These are phyloP conservation scores for Plecturocebus donacophilus DNA, from an alignment of 2,113 vertebrate species.

Conservation along the genomic window DNA sequence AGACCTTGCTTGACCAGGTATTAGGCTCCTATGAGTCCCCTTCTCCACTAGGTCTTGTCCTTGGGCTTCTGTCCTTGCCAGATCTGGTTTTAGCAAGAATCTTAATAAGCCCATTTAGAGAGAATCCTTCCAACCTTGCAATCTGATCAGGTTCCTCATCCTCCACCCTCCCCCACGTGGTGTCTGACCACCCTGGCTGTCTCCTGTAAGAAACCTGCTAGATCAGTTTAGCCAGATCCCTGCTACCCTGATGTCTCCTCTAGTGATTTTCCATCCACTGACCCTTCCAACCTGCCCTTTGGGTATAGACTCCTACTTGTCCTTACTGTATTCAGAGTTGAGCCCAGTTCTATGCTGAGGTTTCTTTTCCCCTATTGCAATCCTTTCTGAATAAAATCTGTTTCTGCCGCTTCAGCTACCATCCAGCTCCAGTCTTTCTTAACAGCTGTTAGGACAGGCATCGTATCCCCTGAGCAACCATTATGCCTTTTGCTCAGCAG, in stretches of 20 bases:
- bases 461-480: background rate
- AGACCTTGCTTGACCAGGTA: background rate
- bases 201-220: background rate
- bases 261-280: background rate
- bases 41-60: background rate
- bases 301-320: background rate
- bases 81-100: background rate
- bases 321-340: background rate
- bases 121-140: background rate
- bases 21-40: background rate
- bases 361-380: background rate
- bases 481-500: background rate
- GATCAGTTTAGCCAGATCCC: background rate
- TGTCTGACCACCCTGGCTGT: background rate
- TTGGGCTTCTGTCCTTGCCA: background rate
- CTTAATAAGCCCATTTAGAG: background rate
- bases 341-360: background rate
- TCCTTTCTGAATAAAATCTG: background rate
- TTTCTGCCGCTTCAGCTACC: background rate
- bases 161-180: rapidly evolving
- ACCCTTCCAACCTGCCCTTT: background rate
- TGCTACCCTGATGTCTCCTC: too few species aligned
- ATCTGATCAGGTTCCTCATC: too few species aligned
- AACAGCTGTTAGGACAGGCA: background rate
- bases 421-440: background rate